Base-by-base conservation (phyloP, 2,113 vertebrate species). In the Alligator sinensis region DNA sequence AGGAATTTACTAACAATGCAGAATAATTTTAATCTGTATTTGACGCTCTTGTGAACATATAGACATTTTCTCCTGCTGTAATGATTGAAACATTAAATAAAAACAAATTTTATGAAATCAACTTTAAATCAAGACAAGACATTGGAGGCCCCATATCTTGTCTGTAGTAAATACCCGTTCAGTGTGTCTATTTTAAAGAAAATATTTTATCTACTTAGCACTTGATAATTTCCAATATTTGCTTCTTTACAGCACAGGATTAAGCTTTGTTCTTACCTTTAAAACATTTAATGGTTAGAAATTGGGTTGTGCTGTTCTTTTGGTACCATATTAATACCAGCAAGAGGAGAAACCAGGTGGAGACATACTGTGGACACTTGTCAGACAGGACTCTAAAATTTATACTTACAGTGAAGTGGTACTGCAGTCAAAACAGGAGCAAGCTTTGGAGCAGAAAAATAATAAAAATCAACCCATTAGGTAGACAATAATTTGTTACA, bases 151-250 rank as follows among this genome's bases (percentile, higher is more conserved):
- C 15, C 79, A 5, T 58, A 91, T 59, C 25, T 55, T 55, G 38
- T 84, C 91, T 89, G 27, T 55, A 68, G 1, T 57, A 60, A 62
- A 70, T 82, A 91, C 86, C 34, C 93, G 19, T 38, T 94, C 85
- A 72, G 34, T 89, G 25, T 91, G 58, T 88, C 30, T 38, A 9
- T 93, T 95, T 79, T 89, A 57, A 70, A 91, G 94, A 95, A n/a
- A 78, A 16, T 84, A 94, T 95, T 91, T 74, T 90, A 30, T 90
- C 22, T 90, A 0, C 77, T 84, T 91, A 85, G 14, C 92, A 88
- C 61, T 77, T 97, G 70, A 66, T 80, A 59, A 63, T 80, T 72
- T 96, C 87, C 66, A 74, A 94, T 7, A 10, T 94, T 87, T 96
- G 60, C 58, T 78, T 61, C 27, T 93, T 72, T 94, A 47, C 89